Percentiles rank a stretch among this genome's conserved stretches.
phyloP scores from a whole-genome alignment of 37 sponge, comb jelly and placozoan genomes.

The Eunapius fragilis region DNA sequence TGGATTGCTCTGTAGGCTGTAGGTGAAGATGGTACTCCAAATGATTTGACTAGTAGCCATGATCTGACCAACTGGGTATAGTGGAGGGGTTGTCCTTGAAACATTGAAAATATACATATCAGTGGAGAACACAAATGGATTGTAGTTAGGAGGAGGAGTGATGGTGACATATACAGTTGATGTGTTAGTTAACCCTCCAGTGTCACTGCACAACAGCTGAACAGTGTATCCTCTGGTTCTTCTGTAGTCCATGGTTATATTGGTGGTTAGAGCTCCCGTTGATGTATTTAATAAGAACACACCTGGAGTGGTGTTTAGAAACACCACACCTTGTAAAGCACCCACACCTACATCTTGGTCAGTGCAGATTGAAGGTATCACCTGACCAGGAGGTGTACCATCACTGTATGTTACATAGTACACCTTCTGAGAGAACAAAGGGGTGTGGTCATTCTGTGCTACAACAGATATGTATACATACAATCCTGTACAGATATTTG shows the following conservation, averaged over 20 bases:
- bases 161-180: conserved; percentile 40
- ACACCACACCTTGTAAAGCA: neutral
- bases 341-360: conserved; percentile 60
- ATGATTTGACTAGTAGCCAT: conserved; percentile 49
- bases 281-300: neutral
- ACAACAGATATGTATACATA: neutral
- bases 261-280: conserved; percentile 17
- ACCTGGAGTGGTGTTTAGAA: conserved; percentile 2
- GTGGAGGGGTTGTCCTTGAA: conserved; percentile 46
- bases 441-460: conserved; percentile 47
- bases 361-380: conserved; percentile 44
- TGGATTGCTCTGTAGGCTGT: conserved; percentile 16
- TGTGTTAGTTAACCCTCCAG: conserved; percentile 4
- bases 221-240: conserved; percentile 19
- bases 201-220: conserved; percentile 49
- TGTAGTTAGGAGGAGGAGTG: conserved; percentile 52
- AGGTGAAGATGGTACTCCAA: conserved; percentile 22
- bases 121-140: conserved; percentile 41
- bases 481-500: conserved; percentile 1
- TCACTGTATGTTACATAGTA: conserved; percentile 32
- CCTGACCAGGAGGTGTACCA: neutral
- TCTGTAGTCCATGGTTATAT: conserved; percentile 52
- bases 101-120: conserved; percentile 42
- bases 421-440: conserved; percentile 26
- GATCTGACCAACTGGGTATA: conserved; percentile 27